phyloP scores from a whole-genome alignment of 2,888 invertebrate species.

The Corbicula japonica region DNA sequence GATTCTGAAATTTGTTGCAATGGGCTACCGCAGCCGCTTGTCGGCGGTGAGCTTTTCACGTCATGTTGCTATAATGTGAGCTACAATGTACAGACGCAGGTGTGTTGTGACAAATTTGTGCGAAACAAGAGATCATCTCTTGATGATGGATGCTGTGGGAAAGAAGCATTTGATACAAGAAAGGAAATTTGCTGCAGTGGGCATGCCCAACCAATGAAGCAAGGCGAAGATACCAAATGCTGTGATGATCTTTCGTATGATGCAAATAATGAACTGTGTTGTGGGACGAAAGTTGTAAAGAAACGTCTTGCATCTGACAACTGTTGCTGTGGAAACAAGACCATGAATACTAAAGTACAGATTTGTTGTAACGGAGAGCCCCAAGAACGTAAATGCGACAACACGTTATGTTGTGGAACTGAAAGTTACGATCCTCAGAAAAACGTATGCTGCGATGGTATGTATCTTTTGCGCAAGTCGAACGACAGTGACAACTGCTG shows the following conservation, averaged over 20 bases:
- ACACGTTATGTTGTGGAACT: slow-evolving; percentile 38
- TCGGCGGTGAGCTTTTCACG: slow-evolving; percentile 6
- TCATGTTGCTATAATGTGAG: slow-evolving; percentile 31
- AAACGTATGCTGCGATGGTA: slow-evolving; percentile 46
- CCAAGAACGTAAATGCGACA: slow-evolving; percentile 15
- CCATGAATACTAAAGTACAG: slow-evolving; percentile 45
- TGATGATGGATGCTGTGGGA: slow-evolving; percentile 40
- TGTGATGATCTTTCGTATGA: slow-evolving; percentile 38
- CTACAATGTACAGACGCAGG: slow-evolving; percentile 9
- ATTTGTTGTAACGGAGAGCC: slow-evolving; percentile 53
- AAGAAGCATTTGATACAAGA: slow-evolving; percentile 24
- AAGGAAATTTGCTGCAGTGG: slow-evolving; percentile 40
- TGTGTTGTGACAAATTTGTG: slow-evolving; percentile 33
- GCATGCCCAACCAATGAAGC: not conserved
- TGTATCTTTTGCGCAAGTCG: slow-evolving; percentile 18
- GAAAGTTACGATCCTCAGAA: slow-evolving; percentile 38
- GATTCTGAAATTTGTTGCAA: slow-evolving; percentile 31
- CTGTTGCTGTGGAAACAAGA: slow-evolving; percentile 57
- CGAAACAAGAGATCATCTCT: slow-evolving; percentile 9
- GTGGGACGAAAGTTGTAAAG: slow-evolving; percentile 19
- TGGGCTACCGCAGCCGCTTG: slow-evolving; percentile 18
- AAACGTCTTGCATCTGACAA: slow-evolving; percentile 34
- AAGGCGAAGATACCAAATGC: slow-evolving; percentile 30
- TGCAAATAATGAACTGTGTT: slow-evolving; percentile 12
- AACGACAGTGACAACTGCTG: slow-evolving; percentile 40